Evolutionary conservation across 1,140 invertebrate species (phyloP).

Genomic region (Caenorhabditis brenneri): DNA sequence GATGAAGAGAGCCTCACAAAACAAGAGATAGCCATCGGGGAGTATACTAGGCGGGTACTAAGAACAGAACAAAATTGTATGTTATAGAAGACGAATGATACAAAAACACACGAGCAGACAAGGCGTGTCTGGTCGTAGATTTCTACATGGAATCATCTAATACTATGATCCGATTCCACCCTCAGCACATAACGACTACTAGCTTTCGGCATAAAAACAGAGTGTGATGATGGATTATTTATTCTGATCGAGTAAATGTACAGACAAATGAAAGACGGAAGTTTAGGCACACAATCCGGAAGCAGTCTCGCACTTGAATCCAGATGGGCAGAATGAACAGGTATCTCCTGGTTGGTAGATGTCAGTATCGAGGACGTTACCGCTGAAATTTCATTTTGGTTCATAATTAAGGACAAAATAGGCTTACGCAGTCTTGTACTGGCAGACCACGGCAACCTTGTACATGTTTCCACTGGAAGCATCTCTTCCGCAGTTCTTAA

Average conservation of each 20-base stretch:
- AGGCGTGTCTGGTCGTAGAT: too few relatives aligned
- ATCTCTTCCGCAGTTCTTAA: not conserved
- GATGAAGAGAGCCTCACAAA: too few relatives aligned
- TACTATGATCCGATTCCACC: too few relatives aligned
- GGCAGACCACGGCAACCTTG: conserved; percentile 19
- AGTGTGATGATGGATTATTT: not conserved
- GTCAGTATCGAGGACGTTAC: not conserved
- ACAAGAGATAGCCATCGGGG: too few relatives aligned
- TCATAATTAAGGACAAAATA: not conserved
- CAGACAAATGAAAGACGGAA: not conserved
- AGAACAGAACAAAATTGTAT: too few relatives aligned
- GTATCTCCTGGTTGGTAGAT: conserved; percentile 1
- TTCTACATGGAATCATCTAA: too few relatives aligned
- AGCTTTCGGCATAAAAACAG: too few relatives aligned
- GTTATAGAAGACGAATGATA: too few relatives aligned
- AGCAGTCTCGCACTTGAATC: not conserved
- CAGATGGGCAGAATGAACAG: not conserved
- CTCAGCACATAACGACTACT: too few relatives aligned
- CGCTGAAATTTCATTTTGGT: not conserved
- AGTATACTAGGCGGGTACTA: too few relatives aligned
- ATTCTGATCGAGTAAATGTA: not conserved
- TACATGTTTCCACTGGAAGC: not conserved
- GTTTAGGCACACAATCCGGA: not conserved
- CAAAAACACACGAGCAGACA: too few relatives aligned
- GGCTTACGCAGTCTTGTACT: not conserved